A percentile compares a stretch with the other conserved stretches of the same genome.
Conservation (phyloP, 2,888 invertebrate genomes). For the Sinotaia quadrata region DNA sequence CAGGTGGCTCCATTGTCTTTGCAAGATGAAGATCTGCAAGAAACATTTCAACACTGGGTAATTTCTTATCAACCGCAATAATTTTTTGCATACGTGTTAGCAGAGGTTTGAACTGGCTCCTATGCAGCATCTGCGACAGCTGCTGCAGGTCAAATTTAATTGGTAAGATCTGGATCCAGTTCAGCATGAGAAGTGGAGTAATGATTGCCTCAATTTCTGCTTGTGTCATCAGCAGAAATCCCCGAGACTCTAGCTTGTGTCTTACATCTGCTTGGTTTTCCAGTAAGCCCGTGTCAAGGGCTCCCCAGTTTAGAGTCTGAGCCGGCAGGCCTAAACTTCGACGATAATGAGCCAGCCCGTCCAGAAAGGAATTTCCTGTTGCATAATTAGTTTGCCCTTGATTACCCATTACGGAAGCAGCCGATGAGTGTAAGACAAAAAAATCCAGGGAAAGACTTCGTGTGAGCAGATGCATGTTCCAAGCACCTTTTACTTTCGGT, state of each 20-base stretch:
- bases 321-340: constrained; percentile 38
- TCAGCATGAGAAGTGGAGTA: neutral
- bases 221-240: constrained; percentile 16
- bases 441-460: constrained; percentile 41
- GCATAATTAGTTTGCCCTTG: constrained; percentile 53
- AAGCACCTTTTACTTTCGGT: constrained; percentile 51
- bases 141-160: neutral
- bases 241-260: constrained; percentile 3
- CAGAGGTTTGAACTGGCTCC: neutral
- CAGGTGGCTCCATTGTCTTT: neutral
- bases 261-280: neutral
- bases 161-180: neutral
- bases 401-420: constrained; percentile 50
- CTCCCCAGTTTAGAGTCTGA: constrained; percentile 54
- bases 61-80: neutral
- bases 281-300: constrained; percentile 46
- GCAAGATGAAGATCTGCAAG: neutral
- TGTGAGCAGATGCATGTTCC: constrained; percentile 51
- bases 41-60: neutral
- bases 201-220: constrained; percentile 8
- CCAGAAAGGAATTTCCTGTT: constrained; percentile 53
- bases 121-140: neutral
- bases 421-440: constrained; percentile 54
- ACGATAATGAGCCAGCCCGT: constrained; percentile 47
- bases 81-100: neutral